phyloP scores from a whole-genome alignment of 2,888 invertebrate species.

The Parascotia fuliginaria region DNA sequence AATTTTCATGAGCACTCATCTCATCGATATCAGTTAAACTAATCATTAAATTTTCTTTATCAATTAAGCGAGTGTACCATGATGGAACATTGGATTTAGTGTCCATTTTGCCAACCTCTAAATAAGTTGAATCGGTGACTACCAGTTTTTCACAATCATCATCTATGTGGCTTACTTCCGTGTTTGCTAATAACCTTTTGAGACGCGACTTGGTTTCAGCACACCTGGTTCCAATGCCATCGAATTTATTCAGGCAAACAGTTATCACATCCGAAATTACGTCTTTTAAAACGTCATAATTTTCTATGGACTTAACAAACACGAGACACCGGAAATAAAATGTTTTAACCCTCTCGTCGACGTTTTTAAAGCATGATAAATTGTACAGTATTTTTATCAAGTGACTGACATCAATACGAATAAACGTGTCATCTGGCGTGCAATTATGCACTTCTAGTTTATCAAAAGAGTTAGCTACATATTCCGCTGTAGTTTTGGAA shows the following conservation, averaged over 20 bases:
- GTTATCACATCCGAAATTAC: background rate
- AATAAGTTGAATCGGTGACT: background rate
- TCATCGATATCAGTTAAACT: too few relatives aligned
- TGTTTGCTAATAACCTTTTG: background rate
- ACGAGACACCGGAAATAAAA: background rate
- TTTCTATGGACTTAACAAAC: background rate
- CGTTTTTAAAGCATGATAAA: conserved; percentile 1
- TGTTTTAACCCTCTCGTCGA: background rate
- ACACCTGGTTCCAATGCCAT: background rate
- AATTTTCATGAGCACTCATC: too few relatives aligned
- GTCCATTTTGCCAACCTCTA: conserved; percentile 1
- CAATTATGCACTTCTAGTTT: background rate
- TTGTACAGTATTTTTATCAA: conserved; percentile 2
- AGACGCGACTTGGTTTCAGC: background rate
- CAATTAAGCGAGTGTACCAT: too few relatives aligned
- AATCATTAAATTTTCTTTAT: too few relatives aligned
- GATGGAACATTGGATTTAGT: background rate
- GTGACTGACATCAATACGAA: background rate
- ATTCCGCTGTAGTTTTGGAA: background rate
- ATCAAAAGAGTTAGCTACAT: background rate
- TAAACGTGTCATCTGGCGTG: background rate
- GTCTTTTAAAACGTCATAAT: background rate
- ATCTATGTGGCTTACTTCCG: background rate
- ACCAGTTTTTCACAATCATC: background rate
- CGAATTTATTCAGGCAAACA: background rate